Evolutionary conservation across 2,797 vertebrate species (phyloP).

Genomic region (Urosaurus nigricauda): DNA sequence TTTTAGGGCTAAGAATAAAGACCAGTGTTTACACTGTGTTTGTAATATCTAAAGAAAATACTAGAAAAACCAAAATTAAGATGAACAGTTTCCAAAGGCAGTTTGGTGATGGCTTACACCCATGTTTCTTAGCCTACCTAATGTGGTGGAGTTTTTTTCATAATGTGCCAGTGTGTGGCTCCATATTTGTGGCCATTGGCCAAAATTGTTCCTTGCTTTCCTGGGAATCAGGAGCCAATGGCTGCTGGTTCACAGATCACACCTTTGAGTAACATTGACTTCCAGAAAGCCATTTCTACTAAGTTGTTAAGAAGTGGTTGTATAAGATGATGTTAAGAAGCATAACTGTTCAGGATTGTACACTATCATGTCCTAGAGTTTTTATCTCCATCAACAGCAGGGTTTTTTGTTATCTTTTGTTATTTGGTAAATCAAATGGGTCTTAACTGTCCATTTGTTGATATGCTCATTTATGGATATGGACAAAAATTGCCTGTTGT

Average conservation of each 20-base stretch:
- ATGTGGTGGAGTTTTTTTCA: no score
- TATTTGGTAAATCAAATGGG: no score
- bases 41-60: not conserved
- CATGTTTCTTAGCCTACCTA: no score
- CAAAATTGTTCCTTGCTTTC: no score
- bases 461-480: not conserved
- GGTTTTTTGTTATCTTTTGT: no score
- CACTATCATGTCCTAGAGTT: not conserved
- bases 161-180: no score
- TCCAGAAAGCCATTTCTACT: not conserved
- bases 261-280: not conserved
- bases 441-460: no score
- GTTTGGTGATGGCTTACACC: not conserved
- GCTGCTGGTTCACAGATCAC: no score
- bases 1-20: not conserved
- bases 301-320: not conserved
- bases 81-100: not conserved
- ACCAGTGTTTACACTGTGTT: not conserved
- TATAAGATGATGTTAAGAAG: not conserved
- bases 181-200: no score
- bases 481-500: not conserved
- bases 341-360: not conserved
- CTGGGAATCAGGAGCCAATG: no score
- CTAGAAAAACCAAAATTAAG: not conserved
- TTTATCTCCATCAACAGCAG: no score